A percentile compares a stretch with the other conserved stretches of the same genome.
These are phyloP conservation scores for Aplysia californica DNA, from an alignment of 1,140 invertebrate species.

Conservation along the genomic window DNA sequence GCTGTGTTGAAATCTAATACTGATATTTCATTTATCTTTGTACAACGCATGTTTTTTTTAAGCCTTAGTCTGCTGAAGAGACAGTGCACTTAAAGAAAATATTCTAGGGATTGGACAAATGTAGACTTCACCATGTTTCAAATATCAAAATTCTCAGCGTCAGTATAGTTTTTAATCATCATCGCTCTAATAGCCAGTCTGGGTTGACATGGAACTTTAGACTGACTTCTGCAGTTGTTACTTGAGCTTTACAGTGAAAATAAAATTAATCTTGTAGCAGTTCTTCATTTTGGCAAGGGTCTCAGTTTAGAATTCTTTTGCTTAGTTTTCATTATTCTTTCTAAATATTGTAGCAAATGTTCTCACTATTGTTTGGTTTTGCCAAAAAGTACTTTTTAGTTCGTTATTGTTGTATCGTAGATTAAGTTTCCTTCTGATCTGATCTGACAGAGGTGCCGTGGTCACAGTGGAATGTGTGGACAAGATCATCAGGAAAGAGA, in stretches of 20 bases:
- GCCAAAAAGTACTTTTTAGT: too few relatives aligned
- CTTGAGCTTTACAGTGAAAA: too few relatives aligned
- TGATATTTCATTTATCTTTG: too few relatives aligned
- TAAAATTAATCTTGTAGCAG: not conserved
- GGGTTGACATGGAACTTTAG: too few relatives aligned
- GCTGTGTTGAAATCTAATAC: not conserved
- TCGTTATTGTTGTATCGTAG: not conserved
- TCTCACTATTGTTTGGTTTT: not conserved
- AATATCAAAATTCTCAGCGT: not conserved
- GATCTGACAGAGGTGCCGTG: slow-evolving; percentile 85
- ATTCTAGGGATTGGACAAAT: not conserved
- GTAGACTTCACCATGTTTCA: not conserved
- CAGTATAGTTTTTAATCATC: not conserved
- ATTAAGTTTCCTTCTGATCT: not conserved
- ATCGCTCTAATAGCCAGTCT: too few relatives aligned
- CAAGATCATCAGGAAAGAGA: slow-evolving; percentile 96
- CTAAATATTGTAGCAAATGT: not conserved
- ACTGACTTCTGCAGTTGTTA: too few relatives aligned
- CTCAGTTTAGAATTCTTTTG: not conserved
- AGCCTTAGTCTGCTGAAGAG: too few relatives aligned
- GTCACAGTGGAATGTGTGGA: slow-evolving; percentile 97
- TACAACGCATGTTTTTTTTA: too few relatives aligned
- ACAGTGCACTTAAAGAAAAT: not conserved
- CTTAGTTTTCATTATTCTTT: not conserved
- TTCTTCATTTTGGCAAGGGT: not conserved